Evolutionary conservation across 2,888 invertebrate species (phyloP).

Genomic region (Cephonodes hylas): DNA sequence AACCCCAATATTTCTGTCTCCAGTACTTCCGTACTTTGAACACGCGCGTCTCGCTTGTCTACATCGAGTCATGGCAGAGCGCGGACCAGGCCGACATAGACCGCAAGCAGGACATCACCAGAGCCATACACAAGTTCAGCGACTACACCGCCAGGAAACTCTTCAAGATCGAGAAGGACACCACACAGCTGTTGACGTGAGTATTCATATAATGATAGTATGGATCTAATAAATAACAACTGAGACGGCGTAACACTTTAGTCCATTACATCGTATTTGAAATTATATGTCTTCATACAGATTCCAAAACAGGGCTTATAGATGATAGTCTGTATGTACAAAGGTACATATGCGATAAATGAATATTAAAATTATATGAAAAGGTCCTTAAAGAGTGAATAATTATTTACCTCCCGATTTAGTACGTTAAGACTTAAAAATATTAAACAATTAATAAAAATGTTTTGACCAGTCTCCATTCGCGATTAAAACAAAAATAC

Average conservation of each 20-base stretch:
- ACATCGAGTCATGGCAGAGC: conserved; percentile 98
- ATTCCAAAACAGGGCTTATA: too few species aligned
- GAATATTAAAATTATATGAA: too few species aligned
- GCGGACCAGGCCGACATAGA: conserved; percentile 92
- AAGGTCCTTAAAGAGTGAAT: too few species aligned
- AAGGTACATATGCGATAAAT: too few species aligned
- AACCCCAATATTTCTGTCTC: not conserved
- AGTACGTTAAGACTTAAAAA: too few species aligned
- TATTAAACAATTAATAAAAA: too few species aligned
- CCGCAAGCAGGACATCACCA: conserved; percentile 91
- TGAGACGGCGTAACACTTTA: too few species aligned
- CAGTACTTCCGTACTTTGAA: conserved; percentile 97
- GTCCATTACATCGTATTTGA: too few species aligned
- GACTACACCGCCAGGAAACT: conserved; percentile 94
- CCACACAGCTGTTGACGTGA: conserved; percentile 95
- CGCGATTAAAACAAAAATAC: not conserved
- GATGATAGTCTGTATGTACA: too few species aligned
- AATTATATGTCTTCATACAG: too few species aligned
- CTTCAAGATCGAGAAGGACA: conserved; percentile 93
- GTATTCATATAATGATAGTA: conserved; percentile 47
- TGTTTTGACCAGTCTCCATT: too few species aligned
- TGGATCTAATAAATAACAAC: not conserved
- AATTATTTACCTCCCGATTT: too few species aligned
- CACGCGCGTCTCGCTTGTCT: conserved; percentile 96
- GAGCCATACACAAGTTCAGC: conserved; percentile 94